Evolutionary conservation across 2,113 vertebrate species (phyloP).

Genomic region (Suncus etruscus): DNA sequence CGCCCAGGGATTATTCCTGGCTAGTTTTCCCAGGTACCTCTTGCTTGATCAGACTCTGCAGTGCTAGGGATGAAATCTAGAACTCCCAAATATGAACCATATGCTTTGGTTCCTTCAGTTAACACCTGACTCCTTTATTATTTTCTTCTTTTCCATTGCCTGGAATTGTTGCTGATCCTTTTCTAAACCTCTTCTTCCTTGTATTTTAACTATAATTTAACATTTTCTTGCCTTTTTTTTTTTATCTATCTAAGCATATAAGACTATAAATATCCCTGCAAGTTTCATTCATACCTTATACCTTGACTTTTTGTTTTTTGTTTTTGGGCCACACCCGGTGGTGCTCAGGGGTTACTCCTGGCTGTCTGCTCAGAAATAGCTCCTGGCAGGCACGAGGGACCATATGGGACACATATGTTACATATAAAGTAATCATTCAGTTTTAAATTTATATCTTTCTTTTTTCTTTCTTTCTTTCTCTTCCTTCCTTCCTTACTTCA

Average conservation of each 20-base stretch:
- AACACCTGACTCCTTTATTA: background rate
- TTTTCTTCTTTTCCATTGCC: background rate
- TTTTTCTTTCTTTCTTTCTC: background rate
- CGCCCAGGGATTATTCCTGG: too few species aligned
- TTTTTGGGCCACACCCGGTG: too few species aligned
- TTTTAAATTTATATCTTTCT: conserved; percentile 29
- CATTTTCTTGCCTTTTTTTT: background rate
- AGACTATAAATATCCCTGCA: background rate
- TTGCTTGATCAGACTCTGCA: too few species aligned
- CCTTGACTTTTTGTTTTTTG: conserved; percentile 5
- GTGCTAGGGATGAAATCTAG: too few species aligned
- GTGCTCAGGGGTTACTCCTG: too few species aligned
- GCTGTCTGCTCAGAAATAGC: too few species aligned
- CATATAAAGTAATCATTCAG: conserved; percentile 14
- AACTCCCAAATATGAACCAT: too few species aligned
- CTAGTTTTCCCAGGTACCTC: too few species aligned
- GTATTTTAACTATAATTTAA: background rate
- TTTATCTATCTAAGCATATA: background rate
- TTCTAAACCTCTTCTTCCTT: conserved; percentile 11
- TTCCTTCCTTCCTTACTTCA: too few species aligned
- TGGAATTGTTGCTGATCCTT: conserved; percentile 21
- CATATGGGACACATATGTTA: background rate
- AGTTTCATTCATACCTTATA: background rate
- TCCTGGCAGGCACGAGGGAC: too few species aligned
- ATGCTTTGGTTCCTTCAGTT: too few species aligned